Evolutionary conservation across 2,888 invertebrate genomes (phyloP), one percentile per base, ranked within the genome.

Genomic region (Oxytorus armatus): DNA sequence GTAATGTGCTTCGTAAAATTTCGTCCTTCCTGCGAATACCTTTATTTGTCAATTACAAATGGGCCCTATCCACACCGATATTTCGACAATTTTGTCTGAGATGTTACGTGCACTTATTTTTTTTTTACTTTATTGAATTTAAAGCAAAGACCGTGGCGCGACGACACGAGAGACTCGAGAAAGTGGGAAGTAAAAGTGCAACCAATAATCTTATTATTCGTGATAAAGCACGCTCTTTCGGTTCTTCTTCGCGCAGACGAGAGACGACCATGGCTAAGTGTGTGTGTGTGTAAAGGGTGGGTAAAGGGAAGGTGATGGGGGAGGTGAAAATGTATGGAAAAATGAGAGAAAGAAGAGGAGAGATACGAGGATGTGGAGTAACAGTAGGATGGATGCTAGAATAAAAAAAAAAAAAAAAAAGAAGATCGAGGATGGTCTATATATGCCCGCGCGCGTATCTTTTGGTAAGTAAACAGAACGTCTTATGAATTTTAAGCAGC

Each of bases 401-500:
- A n/a, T n/a, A n/a, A n/a, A 72, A 55, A 23, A 18, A 53, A 25
- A 51, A 61, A 61, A 36, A 42, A 61, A 73, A 53, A 55, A 65
- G 42, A 21, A 72, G 55, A 81, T 39, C 16, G 73, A 18, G 57
- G 66, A 25, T 42, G 65, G 65, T 79, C 18, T 55, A 21, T 59
- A 42, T 53, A n/a, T 47, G 44, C 57, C 29, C 39, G 63, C 81
- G 69, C 84, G 86, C 87, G 88, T 90, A 90, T 90, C 90, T 90
- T 90, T n/a, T 89, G 88, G 90, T 89, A 87, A 90, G 91, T 90
- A 90, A 91, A 91, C 90, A 90, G 88, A 88, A 85, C 88, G 88
- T 79, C 91, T 90, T 90, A 91, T 91, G 91, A 91, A 91, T 91
- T 90, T 91, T 90, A 90, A 91, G 89, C 89, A 89, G 90, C 85